These are phyloP conservation scores for Holcopasites calliopsidis DNA, from an alignment of 1,140 invertebrate genomes.

Conservation along the genomic window DNA sequence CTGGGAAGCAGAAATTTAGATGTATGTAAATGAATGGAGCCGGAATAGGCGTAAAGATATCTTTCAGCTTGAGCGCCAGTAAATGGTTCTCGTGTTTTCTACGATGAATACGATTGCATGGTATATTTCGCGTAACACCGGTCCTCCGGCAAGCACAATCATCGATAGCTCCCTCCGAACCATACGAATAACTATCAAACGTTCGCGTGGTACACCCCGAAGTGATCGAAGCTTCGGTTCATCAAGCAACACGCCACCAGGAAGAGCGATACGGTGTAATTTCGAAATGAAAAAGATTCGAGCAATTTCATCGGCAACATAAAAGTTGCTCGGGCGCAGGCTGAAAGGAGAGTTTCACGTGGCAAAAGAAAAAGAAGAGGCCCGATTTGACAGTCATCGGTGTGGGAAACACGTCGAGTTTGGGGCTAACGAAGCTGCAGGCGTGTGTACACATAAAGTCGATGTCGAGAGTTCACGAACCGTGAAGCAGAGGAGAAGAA, in stretches of 20 bases:
- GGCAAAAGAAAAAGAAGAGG: slow-evolving; percentile 18
- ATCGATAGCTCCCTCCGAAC: too few relatives aligned
- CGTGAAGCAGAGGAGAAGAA: slow-evolving; percentile 40
- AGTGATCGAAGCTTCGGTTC: too few relatives aligned
- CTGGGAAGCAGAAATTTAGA: too few relatives aligned
- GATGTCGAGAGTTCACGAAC: slow-evolving; percentile 60
- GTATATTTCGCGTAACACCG: too few relatives aligned
- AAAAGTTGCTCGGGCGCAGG: not conserved
- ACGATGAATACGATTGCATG: too few relatives aligned
- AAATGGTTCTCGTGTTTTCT: too few relatives aligned
- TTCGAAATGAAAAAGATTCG: not conserved
- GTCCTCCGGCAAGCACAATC: too few relatives aligned
- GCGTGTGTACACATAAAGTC: slow-evolving; percentile 57
- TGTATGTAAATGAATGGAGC: too few relatives aligned
- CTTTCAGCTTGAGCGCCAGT: too few relatives aligned
- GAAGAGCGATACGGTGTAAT: not conserved
- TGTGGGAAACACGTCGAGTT: slow-evolving; percentile 53
- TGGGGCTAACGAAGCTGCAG: slow-evolving; percentile 61
- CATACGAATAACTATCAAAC: too few relatives aligned
- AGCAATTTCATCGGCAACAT: not conserved
- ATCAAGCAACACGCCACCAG: not conserved
- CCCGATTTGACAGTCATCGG: slow-evolving; percentile 51
- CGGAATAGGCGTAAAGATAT: too few relatives aligned
- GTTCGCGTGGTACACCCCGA: too few relatives aligned
- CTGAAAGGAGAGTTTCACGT: slow-evolving; percentile 5